Evolutionary conservation across 2,888 invertebrate genomes (phyloP).

Genomic region (Apodemia zela): DNA sequence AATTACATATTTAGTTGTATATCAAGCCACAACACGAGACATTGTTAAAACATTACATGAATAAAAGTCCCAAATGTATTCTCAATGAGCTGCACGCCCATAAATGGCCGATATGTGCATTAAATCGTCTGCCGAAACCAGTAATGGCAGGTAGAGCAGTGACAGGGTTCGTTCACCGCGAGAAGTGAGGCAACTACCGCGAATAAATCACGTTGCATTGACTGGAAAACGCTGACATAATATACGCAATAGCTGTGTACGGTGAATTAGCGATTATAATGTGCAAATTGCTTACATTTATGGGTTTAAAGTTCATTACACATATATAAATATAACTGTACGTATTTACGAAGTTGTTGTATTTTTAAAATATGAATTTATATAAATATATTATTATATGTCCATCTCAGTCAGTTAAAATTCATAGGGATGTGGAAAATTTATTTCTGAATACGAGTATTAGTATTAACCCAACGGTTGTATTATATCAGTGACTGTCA

Average conservation of each 20-base stretch:
- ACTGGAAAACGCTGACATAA: slow-evolving; percentile 34
- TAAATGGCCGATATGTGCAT: slow-evolving; percentile 61
- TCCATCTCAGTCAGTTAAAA: no score
- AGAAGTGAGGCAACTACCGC: slow-evolving; percentile 45
- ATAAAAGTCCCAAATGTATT: slow-evolving; percentile 30
- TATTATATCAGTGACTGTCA: no score
- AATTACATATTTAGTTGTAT: no score
- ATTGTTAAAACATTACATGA: background rate
- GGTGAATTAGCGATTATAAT: slow-evolving; percentile 10
- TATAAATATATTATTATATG: no score
- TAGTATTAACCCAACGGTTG: no score
- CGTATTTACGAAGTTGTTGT: no score
- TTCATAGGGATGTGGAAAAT: no score
- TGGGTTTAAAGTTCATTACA: background rate
- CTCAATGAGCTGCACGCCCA: slow-evolving; percentile 57
- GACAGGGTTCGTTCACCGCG: slow-evolving; percentile 76
- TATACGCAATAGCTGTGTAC: slow-evolving; percentile 21
- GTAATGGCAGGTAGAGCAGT: slow-evolving; percentile 53
- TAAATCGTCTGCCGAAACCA: slow-evolving; percentile 70
- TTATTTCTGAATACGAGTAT: no score
- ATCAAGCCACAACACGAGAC: background rate
- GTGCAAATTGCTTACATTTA: slow-evolving; percentile 2
- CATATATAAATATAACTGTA: no score
- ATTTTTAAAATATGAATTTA: no score
- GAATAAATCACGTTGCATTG: slow-evolving; percentile 58